Base-by-base conservation (phyloP, 2,888 invertebrate species). In the Pardosa pseudoannulata region DNA sequence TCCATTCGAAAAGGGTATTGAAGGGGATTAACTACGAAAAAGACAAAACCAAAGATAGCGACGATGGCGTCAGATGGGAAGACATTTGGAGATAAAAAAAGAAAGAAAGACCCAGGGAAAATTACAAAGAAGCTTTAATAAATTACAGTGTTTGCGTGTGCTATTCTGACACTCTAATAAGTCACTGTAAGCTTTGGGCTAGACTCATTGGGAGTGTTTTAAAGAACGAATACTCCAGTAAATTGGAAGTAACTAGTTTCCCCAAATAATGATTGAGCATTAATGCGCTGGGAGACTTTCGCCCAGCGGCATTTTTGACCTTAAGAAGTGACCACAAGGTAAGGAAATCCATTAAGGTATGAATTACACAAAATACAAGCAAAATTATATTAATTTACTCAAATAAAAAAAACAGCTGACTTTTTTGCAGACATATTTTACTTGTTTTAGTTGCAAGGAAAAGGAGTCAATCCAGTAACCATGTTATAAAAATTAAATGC, bases 91-190 rank as follows among this genome's bases (percentile, higher is more conserved):
- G 46, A 79, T 31, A 29, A 41, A 27, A 50, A 19, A 29, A 27
- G 31, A 23, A 50, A 70, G 62, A 76, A 39, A 28, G 27, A 11
- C 41, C 32, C 46, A 65, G 41, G 41, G 56, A 71, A 71, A 76
- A 82, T 75, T 75, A 71, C 75, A 82, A 76, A 76, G 82, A 64
- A 62, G 62, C 67, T 79, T 78, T 68, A 79, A 85, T 85, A 85
- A 85, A 85, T 85, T 85, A 79, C 31, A 78, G 76, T 64, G 67
- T 72, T 78, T 85, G 79, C 78, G 79, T 79, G 85, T 73, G 72
- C 70, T 41, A 46, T 28, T 23, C 31, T 83, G 83, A 82, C 78
- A 78, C 71, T 82, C 72, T 72, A 76, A 78, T 83, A 73, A 72
- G 78, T 41, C 31, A 56, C 73, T 67, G 19, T 23, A 39, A 72